phyloP scores from a whole-genome alignment of 2,113 vertebrate genomes.

The Pangasianodon gigas region DNA sequence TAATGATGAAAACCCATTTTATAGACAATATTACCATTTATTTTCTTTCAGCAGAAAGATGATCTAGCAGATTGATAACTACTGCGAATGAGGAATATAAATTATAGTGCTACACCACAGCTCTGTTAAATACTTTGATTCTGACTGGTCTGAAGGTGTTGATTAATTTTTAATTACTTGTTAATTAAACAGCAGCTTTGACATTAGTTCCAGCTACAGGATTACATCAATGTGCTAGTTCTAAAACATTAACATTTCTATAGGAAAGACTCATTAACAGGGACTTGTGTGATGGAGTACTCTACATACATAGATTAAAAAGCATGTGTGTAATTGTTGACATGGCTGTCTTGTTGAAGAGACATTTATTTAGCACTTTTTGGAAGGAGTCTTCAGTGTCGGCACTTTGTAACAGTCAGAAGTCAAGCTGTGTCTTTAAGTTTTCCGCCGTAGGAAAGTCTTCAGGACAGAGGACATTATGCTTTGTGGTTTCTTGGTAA shows the following conservation, averaged over 20 bases:
- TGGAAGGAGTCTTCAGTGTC: not conserved
- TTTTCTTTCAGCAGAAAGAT: not conserved
- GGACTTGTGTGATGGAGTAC: not conserved
- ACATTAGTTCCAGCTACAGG: not conserved
- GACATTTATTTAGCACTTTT: not conserved
- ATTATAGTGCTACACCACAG: not conserved
- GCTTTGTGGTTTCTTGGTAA: not conserved
- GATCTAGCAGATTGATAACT: not conserved
- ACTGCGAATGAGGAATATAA: slow-evolving; percentile 5
- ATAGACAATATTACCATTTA: not conserved
- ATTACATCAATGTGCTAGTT: not conserved
- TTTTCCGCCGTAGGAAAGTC: not conserved
- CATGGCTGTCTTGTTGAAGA: not conserved
- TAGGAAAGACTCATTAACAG: not conserved
- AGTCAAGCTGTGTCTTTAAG: not conserved
- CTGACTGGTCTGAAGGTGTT: not conserved
- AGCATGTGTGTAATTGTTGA: not conserved
- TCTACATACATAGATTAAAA: not conserved
- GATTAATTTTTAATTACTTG: not conserved
- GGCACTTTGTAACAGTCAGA: not conserved
- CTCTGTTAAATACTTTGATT: not conserved
- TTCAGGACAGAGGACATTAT: too few relatives aligned
- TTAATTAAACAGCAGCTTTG: not conserved
- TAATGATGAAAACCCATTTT: not conserved
- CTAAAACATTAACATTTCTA: not conserved